A percentile compares a stretch with the other conserved stretches of the same genome.
Evolutionary conservation across 2,888 invertebrate genomes (phyloP).

Genomic region (Lydus trimaculatus): DNA sequence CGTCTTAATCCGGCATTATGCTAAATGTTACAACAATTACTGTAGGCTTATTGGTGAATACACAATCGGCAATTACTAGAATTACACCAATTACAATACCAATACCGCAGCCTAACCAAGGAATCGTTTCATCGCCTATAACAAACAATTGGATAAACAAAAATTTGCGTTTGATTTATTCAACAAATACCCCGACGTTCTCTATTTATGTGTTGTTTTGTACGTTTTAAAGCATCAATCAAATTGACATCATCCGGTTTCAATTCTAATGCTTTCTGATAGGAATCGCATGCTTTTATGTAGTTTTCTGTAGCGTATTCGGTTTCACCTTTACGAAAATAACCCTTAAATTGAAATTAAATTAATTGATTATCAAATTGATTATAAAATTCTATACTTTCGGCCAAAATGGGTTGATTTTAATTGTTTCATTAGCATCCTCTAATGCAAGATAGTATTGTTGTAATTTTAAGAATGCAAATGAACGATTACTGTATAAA

Average conservation of each 20-base stretch:
- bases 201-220: conserved; percentile 67
- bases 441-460: conserved; percentile 79
- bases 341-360: conserved; percentile 64
- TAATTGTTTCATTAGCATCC: conserved; percentile 80
- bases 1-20: too few species aligned
- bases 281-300: conserved; percentile 73
- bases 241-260: conserved; percentile 73
- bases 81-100: conserved; percentile 75
- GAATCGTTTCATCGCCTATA: conserved; percentile 72
- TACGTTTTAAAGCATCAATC: conserved; percentile 68
- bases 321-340: conserved; percentile 76
- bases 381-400: conserved; percentile 64
- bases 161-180: conserved; percentile 8
- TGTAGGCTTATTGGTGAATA: conserved; percentile 70
- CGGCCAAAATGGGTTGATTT: conserved; percentile 78
- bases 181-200: conserved; percentile 65
- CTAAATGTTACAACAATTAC: too few species aligned
- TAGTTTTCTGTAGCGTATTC: conserved; percentile 73
- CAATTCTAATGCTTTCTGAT: conserved; percentile 70
- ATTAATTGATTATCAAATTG: neutral
- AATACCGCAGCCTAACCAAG: conserved; percentile 78
- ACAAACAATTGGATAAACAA: conserved; percentile 15
- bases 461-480: conserved; percentile 78
- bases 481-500: conserved; percentile 81
- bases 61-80: conserved; percentile 73